Evolutionary conservation across 1,140 invertebrate species (phyloP).

Genomic region (Arion vulgaris): DNA sequence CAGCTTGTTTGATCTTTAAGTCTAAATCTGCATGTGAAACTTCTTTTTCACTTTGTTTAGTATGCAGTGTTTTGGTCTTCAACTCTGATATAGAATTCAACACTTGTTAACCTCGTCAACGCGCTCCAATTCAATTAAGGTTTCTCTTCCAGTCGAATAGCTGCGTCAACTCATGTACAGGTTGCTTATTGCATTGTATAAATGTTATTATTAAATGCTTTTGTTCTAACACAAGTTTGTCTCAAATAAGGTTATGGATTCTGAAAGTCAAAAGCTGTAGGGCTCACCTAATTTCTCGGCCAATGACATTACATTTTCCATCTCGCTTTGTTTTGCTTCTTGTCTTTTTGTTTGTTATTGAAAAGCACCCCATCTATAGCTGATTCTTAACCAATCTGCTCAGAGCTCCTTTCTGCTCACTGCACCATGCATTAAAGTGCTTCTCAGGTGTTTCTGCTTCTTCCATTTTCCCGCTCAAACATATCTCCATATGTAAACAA

Average conservation of each 20-base stretch:
- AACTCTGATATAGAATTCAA: neutral
- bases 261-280: neutral
- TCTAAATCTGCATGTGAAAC: neutral
- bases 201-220: neutral
- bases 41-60: neutral
- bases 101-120: neutral
- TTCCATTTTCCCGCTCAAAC: neutral
- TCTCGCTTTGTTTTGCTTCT: neutral
- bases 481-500: slow-evolving; percentile 2
- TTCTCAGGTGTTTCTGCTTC: neutral
- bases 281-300: neutral
- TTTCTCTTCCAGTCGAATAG: neutral
- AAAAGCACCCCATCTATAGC: neutral
- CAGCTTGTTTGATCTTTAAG: too few relatives aligned
- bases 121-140: neutral
- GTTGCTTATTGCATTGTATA: neutral
- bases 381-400: neutral
- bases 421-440: neutral
- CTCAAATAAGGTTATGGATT: neutral
- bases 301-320: neutral
- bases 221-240: neutral
- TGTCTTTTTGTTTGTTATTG: slow-evolving; percentile 7
- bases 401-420: neutral
- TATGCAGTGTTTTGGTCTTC: neutral
- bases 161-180: neutral